phyloP scores from a whole-genome alignment of 37 sponge, comb jelly and placozoan species.

The Agelas oroides region DNA sequence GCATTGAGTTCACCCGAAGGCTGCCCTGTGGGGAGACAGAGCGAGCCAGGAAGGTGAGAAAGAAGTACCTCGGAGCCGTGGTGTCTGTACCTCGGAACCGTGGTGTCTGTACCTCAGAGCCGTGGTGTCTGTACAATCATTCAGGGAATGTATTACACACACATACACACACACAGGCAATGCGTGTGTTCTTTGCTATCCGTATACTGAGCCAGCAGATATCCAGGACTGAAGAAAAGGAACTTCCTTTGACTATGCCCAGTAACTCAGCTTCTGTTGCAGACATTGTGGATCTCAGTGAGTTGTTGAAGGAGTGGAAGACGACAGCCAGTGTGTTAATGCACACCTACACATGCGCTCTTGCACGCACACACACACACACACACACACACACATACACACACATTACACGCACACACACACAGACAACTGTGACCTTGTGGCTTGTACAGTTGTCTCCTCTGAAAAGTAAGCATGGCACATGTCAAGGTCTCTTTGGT shows the following conservation, averaged over 20 bases:
- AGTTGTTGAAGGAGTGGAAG: conserved; percentile 12
- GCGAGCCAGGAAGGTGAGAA: conserved; percentile 47
- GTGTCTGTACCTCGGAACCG: too few species aligned
- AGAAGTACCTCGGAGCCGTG: too few species aligned
- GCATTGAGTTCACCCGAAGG: conserved; percentile 90
- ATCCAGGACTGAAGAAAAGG: conserved; percentile 42
- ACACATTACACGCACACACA: background rate
- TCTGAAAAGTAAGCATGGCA: conserved; percentile 62
- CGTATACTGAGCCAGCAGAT: conserved; percentile 63
- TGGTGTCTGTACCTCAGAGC: too few species aligned
- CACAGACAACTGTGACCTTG: conserved; percentile 78
- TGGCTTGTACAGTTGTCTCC: conserved; percentile 74
- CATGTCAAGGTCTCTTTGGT: conserved; percentile 62
- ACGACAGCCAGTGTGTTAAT: too few species aligned
- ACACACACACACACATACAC: too few species aligned
- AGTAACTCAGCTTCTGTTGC: conserved; percentile 52
- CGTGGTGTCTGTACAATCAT: too few species aligned
- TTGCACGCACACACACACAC: too few species aligned
- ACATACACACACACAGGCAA: conserved; percentile 47
- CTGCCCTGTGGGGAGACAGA: conserved; percentile 90
- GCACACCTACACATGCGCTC: background rate
- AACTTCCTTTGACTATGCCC: conserved; percentile 67
- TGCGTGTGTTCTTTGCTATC: conserved; percentile 85
- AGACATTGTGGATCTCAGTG: conserved; percentile 76
- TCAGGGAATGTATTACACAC: too few species aligned